phyloP scores from a whole-genome alignment of 64 coral and sea anemone genomes.

The Pocillopora damicornis region DNA sequence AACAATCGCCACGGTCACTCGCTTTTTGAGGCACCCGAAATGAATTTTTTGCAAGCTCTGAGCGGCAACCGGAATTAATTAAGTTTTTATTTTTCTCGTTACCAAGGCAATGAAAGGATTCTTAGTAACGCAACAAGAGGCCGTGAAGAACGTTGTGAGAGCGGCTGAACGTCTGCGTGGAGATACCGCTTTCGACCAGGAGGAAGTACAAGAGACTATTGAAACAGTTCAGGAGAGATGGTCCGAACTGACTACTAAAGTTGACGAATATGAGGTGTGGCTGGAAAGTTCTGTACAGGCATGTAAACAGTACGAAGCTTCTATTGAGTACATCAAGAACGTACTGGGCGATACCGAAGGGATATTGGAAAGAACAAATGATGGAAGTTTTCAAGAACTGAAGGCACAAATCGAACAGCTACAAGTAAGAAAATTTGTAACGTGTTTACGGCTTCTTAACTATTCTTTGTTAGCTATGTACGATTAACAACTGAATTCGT shows the following conservation, averaged over 20 bases:
- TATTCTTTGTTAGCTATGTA: too few relatives aligned
- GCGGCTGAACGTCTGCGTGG: conserved; percentile 57
- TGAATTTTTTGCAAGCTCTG: not conserved
- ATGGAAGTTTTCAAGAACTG: conserved; percentile 43
- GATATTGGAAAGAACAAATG: conserved; percentile 5
- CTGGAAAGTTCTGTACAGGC: conserved; percentile 78
- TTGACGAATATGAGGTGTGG: conserved; percentile 74
- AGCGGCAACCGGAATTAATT: not conserved
- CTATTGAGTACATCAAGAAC: conserved; percentile 46
- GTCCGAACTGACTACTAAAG: conserved; percentile 56
- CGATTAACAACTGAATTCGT: too few relatives aligned
- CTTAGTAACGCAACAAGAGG: conserved; percentile 65
- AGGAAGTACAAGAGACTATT: conserved; percentile 76
- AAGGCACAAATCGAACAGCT: conserved; percentile 46
- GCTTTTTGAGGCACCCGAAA: too few relatives aligned
- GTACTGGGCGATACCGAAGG: conserved; percentile 59
- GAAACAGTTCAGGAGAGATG: conserved; percentile 68
- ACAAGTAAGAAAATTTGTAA: conserved; percentile 21
- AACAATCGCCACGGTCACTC: too few relatives aligned
- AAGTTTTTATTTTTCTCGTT: not conserved
- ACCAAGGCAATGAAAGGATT: conserved; percentile 92
- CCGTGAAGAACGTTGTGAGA: conserved; percentile 57
- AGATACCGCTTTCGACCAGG: conserved; percentile 62
- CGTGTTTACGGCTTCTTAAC: too few relatives aligned
- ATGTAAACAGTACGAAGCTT: conserved; percentile 52